phyloP scores from a whole-genome alignment of 1,140 invertebrate species.

The Macrobrachium rosenbergii region DNA sequence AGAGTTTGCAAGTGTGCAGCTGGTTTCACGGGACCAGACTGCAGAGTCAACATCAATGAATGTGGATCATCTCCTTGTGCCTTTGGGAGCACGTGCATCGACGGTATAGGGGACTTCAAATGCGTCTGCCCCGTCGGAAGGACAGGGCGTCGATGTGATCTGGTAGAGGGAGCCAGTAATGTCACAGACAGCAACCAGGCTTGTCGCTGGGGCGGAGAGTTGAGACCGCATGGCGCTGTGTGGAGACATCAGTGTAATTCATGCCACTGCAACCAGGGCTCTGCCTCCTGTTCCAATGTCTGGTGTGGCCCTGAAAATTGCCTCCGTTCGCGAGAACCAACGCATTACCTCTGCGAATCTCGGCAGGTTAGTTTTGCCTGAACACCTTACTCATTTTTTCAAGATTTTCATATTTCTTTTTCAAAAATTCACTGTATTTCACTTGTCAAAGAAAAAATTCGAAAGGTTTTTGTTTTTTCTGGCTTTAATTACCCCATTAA shows the following conservation, averaged over 20 bases:
- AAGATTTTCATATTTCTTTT: too few relatives aligned
- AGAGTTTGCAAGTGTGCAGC: constrained; percentile 79
- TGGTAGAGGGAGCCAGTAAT: constrained; percentile 68
- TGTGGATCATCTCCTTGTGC: constrained; percentile 67
- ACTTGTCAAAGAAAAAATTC: too few relatives aligned
- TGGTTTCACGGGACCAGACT: constrained; percentile 81
- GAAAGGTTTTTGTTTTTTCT: too few relatives aligned
- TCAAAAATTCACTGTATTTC: too few relatives aligned
- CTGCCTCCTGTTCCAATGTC: constrained; percentile 84
- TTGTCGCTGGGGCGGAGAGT: constrained; percentile 76
- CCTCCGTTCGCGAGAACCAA: constrained; percentile 72
- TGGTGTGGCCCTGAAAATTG: constrained; percentile 89
- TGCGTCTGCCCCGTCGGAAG: constrained; percentile 75
- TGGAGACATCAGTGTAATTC: constrained; percentile 85
- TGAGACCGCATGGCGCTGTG: constrained; percentile 75
- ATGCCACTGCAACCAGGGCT: constrained; percentile 82
- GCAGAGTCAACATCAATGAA: constrained; percentile 70
- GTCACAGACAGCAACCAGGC: constrained; percentile 36
- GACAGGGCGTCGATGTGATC: constrained; percentile 80
- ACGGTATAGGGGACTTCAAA: constrained; percentile 66
- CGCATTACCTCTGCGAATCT: constrained; percentile 51
- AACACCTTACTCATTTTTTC: neutral
- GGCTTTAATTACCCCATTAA: too few relatives aligned
- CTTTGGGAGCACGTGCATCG: constrained; percentile 68
- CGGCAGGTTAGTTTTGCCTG: constrained; percentile 19